These are phyloP conservation scores for Cosmia trapezina DNA, from an alignment of 2,888 invertebrate genomes.

Conservation along the genomic window DNA sequence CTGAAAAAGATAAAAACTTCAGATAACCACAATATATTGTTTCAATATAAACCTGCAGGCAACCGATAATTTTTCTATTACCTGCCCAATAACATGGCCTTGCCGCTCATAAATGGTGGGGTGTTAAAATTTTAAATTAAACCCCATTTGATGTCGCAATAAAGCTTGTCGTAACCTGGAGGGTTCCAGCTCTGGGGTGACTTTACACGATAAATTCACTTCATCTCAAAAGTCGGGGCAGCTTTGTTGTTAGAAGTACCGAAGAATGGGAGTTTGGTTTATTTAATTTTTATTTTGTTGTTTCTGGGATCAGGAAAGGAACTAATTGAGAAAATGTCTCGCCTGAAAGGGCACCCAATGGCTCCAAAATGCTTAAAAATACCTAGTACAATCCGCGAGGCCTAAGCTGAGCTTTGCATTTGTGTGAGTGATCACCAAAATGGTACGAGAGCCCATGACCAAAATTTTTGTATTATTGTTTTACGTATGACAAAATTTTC, in stretches of 20 bases:
- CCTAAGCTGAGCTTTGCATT: no score
- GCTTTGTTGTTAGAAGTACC: constrained; percentile 39
- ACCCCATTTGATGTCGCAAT: constrained; percentile 69
- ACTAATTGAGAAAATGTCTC: neutral
- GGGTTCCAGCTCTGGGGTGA: constrained; percentile 58
- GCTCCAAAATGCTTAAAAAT: neutral
- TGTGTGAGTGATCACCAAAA: no score
- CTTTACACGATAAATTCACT: constrained; percentile 55
- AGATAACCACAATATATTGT: constrained; percentile 49
- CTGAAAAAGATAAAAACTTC: constrained; percentile 17
- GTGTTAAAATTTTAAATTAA: constrained; percentile 73
- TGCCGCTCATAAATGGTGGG: constrained; percentile 55
- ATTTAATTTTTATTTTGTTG: constrained; percentile 31
- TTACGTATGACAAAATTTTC: no score
- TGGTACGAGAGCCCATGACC: no score
- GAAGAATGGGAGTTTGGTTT: constrained; percentile 16
- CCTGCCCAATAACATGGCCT: constrained; percentile 56
- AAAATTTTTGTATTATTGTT: no score
- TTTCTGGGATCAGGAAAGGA: neutral
- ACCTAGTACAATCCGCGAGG: no score
- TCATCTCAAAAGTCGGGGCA: constrained; percentile 39
- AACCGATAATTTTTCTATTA: constrained; percentile 64
- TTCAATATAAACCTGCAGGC: constrained; percentile 48
- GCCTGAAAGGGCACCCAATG: neutral
- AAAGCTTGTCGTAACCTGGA: constrained; percentile 68